These are phyloP conservation scores for Hippocampus guttulatus DNA, from an alignment of 2,113 vertebrate species.

Conservation along the genomic window DNA sequence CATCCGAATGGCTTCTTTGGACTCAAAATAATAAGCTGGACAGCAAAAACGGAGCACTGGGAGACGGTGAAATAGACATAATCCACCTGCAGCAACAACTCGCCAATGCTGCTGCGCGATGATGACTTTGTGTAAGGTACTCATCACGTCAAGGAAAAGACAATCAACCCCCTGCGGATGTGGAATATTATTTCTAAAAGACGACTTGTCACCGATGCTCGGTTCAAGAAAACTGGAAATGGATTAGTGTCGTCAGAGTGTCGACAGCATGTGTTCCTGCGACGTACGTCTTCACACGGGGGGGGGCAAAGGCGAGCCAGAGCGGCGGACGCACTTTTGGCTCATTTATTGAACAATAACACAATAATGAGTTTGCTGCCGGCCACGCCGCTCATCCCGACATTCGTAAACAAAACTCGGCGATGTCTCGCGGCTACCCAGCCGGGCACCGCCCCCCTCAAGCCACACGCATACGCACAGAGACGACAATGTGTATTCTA, in stretches of 20 bases:
- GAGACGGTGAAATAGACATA: constrained; percentile 30
- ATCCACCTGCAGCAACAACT: neutral
- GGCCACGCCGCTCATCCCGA: no score
- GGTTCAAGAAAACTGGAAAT: neutral
- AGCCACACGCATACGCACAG: no score
- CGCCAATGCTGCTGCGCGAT: neutral
- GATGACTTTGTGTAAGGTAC: neutral
- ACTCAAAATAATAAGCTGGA: constrained; percentile 48
- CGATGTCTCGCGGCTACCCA: no score
- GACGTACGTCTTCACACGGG: no score
- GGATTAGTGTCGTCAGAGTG: neutral
- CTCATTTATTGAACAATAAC: no score
- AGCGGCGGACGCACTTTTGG: no score
- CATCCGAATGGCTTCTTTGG: constrained; percentile 33
- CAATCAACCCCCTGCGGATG: neutral
- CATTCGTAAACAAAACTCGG: no score
- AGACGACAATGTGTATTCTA: no score
- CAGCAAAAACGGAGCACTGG: neutral
- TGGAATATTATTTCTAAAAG: neutral
- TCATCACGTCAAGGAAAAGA: neutral
- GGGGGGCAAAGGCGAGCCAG: no score
- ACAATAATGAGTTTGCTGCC: no score
- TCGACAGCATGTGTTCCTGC: no score
- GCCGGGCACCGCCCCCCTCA: no score
- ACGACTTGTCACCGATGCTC: neutral